These are phyloP conservation scores for Choloepus didactylus DNA, from an alignment of 2,797 vertebrate species.

Conservation along the genomic window DNA sequence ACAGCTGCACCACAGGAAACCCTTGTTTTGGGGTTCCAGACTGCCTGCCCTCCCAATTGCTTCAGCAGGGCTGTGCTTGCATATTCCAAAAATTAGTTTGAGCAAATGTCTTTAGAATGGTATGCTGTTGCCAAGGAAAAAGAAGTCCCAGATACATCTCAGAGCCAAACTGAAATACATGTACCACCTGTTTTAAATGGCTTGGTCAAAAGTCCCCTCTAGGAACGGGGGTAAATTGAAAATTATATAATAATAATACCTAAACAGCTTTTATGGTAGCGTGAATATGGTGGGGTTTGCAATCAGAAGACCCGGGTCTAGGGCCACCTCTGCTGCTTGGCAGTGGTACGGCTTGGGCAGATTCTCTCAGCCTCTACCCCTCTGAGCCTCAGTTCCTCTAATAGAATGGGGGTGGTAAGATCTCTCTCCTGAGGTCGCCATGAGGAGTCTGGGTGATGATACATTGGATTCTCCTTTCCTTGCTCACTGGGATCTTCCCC, in stretches of 20 bases:
- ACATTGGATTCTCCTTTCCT: neutral
- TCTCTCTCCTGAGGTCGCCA: neutral
- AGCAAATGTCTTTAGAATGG: slow-evolving; percentile 20
- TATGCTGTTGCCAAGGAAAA: slow-evolving; percentile 28
- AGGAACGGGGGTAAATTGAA: slow-evolving; percentile 34
- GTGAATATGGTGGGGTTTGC: neutral
- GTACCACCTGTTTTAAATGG: slow-evolving; percentile 8
- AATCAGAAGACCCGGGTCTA: neutral
- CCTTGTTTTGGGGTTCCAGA: neutral
- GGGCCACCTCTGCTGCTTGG: neutral
- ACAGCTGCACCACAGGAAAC: neutral
- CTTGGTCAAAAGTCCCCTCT: slow-evolving; percentile 13
- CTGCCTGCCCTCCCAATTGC: neutral
- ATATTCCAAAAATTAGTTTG: neutral
- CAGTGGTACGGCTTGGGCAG: neutral
- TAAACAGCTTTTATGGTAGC: neutral
- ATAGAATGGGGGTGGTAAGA: neutral
- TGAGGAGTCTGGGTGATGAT: rapidly evolving
- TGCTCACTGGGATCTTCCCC: neutral
- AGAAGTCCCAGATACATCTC: neutral
- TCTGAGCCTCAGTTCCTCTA: neutral
- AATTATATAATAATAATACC: neutral
- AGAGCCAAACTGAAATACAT: slow-evolving; percentile 18
- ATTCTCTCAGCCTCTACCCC: neutral
- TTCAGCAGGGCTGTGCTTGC: neutral